Evolutionary conservation across 2,888 invertebrate genomes (phyloP).

Genomic region (Sinopyrophorus schimmeli): DNA sequence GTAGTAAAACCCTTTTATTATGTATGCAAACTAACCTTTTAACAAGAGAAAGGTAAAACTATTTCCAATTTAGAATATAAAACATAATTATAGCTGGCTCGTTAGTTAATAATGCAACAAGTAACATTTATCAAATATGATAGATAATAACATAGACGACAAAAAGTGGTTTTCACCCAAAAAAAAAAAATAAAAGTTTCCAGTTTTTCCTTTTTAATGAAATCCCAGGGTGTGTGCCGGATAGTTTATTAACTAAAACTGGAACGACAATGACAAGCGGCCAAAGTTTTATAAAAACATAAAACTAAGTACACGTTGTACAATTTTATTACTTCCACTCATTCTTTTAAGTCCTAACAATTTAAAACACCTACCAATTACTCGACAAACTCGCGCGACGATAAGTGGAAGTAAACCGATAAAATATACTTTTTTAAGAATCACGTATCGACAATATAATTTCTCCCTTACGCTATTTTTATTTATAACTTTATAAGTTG

Average conservation of each 20-base stretch:
- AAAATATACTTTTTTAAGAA: constrained; percentile 2
- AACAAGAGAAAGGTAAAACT: too few species aligned
- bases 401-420: constrained; percentile 4
- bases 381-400: background rate
- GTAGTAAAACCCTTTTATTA: too few species aligned
- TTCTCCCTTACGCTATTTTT: constrained; percentile 1
- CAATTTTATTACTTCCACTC: constrained; percentile 5
- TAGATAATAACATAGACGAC: constrained; percentile 8
- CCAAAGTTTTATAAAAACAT: constrained; percentile 10
- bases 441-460: constrained; percentile 2
- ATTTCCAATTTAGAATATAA: constrained; percentile 3
- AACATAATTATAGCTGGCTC: constrained; percentile 6
- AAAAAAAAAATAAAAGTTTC: too few species aligned
- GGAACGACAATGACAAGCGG: constrained; percentile 15
- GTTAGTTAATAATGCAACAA: constrained; percentile 13
- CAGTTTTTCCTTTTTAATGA: constrained; percentile 19
- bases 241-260: constrained; percentile 5
- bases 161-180: too few species aligned
- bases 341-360: constrained; percentile 10
- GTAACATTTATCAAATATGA: constrained; percentile 7
- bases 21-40: too few species aligned
- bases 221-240: constrained; percentile 11
- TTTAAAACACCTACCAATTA: constrained; percentile 13
- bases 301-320: constrained; percentile 17
- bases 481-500: constrained; percentile 4